Percentiles rank a stretch among this genome's conserved stretches.
Conservation (phyloP, 2,888 invertebrate species). For the Protodeltote pygarga region DNA sequence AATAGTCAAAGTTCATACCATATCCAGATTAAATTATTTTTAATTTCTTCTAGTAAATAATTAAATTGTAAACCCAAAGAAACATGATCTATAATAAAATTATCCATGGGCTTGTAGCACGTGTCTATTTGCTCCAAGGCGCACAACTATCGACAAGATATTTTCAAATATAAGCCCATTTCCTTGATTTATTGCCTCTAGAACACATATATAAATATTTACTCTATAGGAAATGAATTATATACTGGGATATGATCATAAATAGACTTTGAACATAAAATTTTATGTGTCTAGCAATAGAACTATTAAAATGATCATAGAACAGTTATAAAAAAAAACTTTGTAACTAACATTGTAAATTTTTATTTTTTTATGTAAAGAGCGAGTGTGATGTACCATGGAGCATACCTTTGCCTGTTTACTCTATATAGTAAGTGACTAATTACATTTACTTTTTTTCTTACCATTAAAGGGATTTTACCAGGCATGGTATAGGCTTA, state of each 20-base stretch:
- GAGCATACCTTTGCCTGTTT: no score
- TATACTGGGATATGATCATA: conserved; percentile 7
- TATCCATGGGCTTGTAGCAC: conserved; percentile 12
- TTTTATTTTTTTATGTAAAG: neutral
- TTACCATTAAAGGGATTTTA: no score
- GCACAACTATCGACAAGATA: conserved; percentile 36
- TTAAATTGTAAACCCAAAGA: no score
- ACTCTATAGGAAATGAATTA: conserved; percentile 14
- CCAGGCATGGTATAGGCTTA: no score
- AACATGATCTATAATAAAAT: conserved; percentile 8
- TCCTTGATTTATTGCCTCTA: conserved; percentile 30
- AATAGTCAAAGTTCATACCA: no score
- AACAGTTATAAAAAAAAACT: no score
- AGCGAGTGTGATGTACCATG: no score
- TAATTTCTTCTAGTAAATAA: no score
- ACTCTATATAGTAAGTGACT: no score
- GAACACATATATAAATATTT: conserved; percentile 23
- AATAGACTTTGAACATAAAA: neutral
- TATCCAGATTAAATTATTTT: no score
- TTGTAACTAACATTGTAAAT: neutral
- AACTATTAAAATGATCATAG: no score
- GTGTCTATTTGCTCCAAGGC: conserved; percentile 29
- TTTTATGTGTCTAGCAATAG: neutral
- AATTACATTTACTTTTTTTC: no score
- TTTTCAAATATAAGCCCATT: conserved; percentile 41